Evolutionary conservation across 2,888 invertebrate genomes (phyloP).

Genomic region (Scaeva pyrastri): DNA sequence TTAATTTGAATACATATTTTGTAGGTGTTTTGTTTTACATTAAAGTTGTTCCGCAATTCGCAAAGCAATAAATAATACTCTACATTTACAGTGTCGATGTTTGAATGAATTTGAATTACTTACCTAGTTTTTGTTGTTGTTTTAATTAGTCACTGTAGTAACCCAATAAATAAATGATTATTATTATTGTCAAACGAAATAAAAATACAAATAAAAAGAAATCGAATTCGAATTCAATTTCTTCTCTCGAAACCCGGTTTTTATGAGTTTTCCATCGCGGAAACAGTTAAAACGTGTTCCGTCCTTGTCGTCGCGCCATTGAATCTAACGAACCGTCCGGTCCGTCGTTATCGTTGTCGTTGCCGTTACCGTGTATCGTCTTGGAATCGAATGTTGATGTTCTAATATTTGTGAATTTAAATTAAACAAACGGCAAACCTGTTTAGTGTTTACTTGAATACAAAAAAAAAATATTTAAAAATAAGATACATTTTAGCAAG

Average conservation of each 20-base stretch:
- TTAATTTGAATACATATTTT: constrained; percentile 1
- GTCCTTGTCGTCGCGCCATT: constrained; percentile 22
- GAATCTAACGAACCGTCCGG: not conserved
- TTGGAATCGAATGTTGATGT: not conserved
- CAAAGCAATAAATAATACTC: not conserved
- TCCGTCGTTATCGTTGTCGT: not conserved
- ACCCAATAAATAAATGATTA: not conserved
- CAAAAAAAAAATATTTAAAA: not conserved
- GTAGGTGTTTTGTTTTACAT: not conserved
- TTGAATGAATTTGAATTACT: constrained; percentile 27
- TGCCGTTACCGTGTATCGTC: not conserved
- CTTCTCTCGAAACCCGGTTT: constrained; percentile 26
- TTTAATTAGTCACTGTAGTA: constrained; percentile 13
- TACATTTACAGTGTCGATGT: constrained; percentile 17
- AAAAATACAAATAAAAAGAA: constrained; percentile 21
- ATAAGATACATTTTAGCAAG: constrained; percentile 2
- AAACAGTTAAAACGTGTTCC: constrained; percentile 33
- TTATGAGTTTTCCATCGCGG: constrained; percentile 41
- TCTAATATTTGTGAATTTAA: constrained; percentile 22
- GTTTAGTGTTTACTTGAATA: constrained; percentile 21
- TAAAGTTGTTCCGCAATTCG: constrained; percentile 28
- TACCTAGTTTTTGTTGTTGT: not conserved
- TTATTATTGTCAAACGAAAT: constrained; percentile 12
- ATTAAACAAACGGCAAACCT: constrained; percentile 18
- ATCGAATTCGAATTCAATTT: constrained; percentile 43